Conservation (phyloP, 2,888 invertebrate genomes). For the Drosophila colorata region DNA sequence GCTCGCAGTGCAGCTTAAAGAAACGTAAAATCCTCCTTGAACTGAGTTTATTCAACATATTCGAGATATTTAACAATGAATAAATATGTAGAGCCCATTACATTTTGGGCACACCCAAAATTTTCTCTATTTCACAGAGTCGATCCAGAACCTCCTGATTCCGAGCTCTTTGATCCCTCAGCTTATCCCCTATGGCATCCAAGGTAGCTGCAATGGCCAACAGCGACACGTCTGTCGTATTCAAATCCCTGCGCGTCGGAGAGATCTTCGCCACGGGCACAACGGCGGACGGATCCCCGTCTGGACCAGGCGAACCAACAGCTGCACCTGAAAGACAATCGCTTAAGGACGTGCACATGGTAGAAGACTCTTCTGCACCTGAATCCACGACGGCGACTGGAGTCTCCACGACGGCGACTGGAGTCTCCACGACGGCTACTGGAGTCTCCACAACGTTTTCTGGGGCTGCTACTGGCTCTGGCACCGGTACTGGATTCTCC, state of each 20-base stretch:
- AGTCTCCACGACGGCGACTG: too few relatives aligned
- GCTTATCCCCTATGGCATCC: constrained; percentile 63
- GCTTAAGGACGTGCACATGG: background rate
- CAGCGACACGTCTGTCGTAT: constrained; percentile 64
- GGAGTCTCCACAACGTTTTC: too few relatives aligned
- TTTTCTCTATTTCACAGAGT: constrained; percentile 69
- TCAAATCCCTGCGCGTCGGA: constrained; percentile 54
- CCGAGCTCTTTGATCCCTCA: constrained; percentile 61
- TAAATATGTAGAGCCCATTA: background rate
- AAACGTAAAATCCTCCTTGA: background rate
- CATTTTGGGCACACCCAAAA: constrained; percentile 46
- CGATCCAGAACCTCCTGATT: constrained; percentile 70
- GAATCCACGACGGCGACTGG: background rate
- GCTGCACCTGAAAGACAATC: constrained; percentile 13
- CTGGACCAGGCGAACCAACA: constrained; percentile 1
- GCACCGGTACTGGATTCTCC: too few relatives aligned
- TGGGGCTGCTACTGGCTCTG: too few relatives aligned
- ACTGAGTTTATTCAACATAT: constrained; percentile 16
- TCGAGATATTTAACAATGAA: background rate
- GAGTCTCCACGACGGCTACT: too few relatives aligned
- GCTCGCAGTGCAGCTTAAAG: background rate
- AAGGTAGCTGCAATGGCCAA: constrained; percentile 69
- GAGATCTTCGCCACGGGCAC: constrained; percentile 64
- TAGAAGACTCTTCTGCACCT: constrained; percentile 9
- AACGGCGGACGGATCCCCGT: constrained; percentile 22